These are phyloP conservation scores for Sesia apiformis DNA, from an alignment of 2,888 invertebrate species.

Conservation along the genomic window DNA sequence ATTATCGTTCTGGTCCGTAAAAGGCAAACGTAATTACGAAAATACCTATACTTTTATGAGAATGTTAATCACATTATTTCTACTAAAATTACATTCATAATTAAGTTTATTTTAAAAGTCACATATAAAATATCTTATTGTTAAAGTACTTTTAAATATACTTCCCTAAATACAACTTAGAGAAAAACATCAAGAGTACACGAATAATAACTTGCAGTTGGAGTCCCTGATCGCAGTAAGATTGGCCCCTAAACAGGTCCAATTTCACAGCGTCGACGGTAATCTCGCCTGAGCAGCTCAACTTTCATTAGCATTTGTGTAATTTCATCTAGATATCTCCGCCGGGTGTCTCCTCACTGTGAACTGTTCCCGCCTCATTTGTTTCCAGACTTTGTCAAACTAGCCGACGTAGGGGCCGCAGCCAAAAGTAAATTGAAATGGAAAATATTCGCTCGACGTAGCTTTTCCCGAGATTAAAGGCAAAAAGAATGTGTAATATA, in stretches of 20 bases:
- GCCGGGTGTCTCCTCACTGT: slow-evolving; percentile 5
- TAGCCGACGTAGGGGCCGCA: slow-evolving; percentile 18
- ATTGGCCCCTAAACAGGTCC: slow-evolving; percentile 43
- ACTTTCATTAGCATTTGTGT: slow-evolving; percentile 65
- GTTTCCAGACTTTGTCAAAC: slow-evolving; percentile 36
- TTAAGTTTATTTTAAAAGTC: too few relatives aligned
- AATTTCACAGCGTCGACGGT: slow-evolving; percentile 50
- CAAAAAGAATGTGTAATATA: too few relatives aligned
- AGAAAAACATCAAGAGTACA: not conserved
- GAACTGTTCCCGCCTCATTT: slow-evolving; percentile 35
- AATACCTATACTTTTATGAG: too few relatives aligned
- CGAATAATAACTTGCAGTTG: slow-evolving; percentile 6
- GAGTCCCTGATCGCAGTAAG: slow-evolving; percentile 26
- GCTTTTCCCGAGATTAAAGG: not conserved
- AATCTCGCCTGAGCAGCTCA: slow-evolving; percentile 46
- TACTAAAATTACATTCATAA: too few relatives aligned
- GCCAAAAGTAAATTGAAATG: not conserved
- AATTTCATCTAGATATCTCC: slow-evolving; percentile 53
- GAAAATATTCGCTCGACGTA: not conserved
- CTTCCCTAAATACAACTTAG: too few relatives aligned
- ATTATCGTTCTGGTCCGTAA: too few relatives aligned
- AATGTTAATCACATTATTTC: too few relatives aligned
- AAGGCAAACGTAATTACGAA: too few relatives aligned
- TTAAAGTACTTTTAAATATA: too few relatives aligned
- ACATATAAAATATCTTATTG: too few relatives aligned